Percentiles rank a stretch among this genome's conserved stretches.
phyloP scores from a whole-genome alignment of 1,140 invertebrate genomes.

The Drosophila trapezifrons region DNA sequence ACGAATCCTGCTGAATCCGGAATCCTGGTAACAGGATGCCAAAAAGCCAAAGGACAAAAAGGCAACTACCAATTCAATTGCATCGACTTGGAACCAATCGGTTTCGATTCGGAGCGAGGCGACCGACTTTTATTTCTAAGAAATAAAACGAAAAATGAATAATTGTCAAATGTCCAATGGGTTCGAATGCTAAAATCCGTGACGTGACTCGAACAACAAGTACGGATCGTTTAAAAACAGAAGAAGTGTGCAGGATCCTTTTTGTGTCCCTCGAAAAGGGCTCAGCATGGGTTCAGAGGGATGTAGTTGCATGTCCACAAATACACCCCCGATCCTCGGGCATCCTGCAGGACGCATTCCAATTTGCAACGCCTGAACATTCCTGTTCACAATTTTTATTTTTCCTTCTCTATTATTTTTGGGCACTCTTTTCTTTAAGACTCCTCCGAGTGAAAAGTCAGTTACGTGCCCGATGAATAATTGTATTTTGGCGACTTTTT shows the following conservation, averaged over 20 bases:
- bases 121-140: slow-evolving; percentile 65
- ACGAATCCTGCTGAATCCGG: slow-evolving; percentile 53
- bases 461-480: slow-evolving; percentile 52
- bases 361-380: slow-evolving; percentile 74
- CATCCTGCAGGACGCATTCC: slow-evolving; percentile 48
- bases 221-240: slow-evolving; percentile 32
- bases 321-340: slow-evolving; percentile 45
- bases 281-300: slow-evolving; percentile 40
- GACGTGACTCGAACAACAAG: slow-evolving; percentile 55
- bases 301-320: slow-evolving; percentile 45
- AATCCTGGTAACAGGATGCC: slow-evolving; percentile 45
- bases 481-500: slow-evolving; percentile 65
- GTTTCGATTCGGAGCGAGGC: slow-evolving; percentile 67
- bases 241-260: slow-evolving; percentile 47
- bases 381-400: slow-evolving; percentile 59
- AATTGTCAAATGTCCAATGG: slow-evolving; percentile 66
- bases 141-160: slow-evolving; percentile 73
- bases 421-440: slow-evolving; percentile 7
- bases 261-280: slow-evolving; percentile 36
- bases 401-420: slow-evolving; percentile 28
- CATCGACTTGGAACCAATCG: slow-evolving; percentile 78
- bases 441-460: slow-evolving; percentile 19
- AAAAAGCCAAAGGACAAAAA: slow-evolving; percentile 19
- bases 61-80: slow-evolving; percentile 63
- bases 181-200: slow-evolving; percentile 45